Conservation (phyloP, 2,888 invertebrate species). For the Osedax fenrisi region DNA sequence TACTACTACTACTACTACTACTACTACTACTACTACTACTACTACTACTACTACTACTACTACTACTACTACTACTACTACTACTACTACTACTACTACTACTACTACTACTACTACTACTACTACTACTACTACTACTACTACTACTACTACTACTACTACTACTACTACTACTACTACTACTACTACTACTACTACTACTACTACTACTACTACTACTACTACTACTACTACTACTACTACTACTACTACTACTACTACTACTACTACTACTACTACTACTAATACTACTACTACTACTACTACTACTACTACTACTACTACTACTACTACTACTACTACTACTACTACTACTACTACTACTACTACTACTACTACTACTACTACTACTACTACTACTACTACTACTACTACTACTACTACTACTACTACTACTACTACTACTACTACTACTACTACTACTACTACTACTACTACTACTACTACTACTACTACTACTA, state of each 20-base stretch:
- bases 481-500: not conserved
- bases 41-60: slow-evolving; percentile 2
- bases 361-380: not conserved
- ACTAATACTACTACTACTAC: too few relatives aligned
- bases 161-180: not conserved
- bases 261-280: too few relatives aligned
- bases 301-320: not conserved
- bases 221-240: not conserved
- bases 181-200: not conserved
- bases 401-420: not conserved
- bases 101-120: not conserved
- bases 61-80: not conserved
- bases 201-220: not conserved
- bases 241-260: not conserved
- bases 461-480: slow-evolving; percentile 2
- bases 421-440: not conserved
- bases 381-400: not conserved
- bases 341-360: not conserved
- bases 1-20: too few relatives aligned
- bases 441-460: not conserved
- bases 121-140: not conserved
- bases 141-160: not conserved
- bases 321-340: not conserved
- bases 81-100: not conserved
- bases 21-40: not conserved